phyloP scores from a whole-genome alignment of 1,140 invertebrate genomes.

The Polypedilum pembai region DNA sequence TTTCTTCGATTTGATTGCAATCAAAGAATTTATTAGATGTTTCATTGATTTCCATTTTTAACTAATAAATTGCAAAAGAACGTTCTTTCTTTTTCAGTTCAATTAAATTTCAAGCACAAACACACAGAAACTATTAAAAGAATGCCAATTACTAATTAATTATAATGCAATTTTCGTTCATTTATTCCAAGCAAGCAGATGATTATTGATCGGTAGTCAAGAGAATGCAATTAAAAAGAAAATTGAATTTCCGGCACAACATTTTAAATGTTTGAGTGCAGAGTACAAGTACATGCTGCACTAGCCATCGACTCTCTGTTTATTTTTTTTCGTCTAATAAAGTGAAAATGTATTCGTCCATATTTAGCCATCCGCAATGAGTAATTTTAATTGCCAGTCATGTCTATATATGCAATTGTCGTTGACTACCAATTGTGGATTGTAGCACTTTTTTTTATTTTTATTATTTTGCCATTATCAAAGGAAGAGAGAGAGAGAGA shows the following conservation, averaged over 20 bases:
- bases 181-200: neutral
- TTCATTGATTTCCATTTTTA: too few relatives aligned
- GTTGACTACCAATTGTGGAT: conserved; percentile 3
- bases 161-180: conserved; percentile 14
- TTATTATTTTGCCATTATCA: conserved; percentile 19
- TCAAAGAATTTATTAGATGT: too few relatives aligned
- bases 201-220: neutral
- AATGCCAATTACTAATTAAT: conserved; percentile 13
- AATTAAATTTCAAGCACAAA: too few relatives aligned
- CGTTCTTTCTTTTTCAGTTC: too few relatives aligned
- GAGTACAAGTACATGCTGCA: neutral
- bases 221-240: neutral
- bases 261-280: neutral
- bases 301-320: neutral
- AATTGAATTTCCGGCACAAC: neutral
- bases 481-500: neutral
- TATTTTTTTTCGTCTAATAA: neutral
- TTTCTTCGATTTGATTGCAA: too few relatives aligned
- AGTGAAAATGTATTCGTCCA: neutral
- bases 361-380: conserved; percentile 26
- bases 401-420: conserved; percentile 10
- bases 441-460: neutral
- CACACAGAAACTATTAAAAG: too few relatives aligned
- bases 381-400: conserved; percentile 23
- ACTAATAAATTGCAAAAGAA: too few relatives aligned